Evolutionary conservation across 2,797 vertebrate genomes (phyloP).

Genomic region (Enteromius trimaculatus): DNA sequence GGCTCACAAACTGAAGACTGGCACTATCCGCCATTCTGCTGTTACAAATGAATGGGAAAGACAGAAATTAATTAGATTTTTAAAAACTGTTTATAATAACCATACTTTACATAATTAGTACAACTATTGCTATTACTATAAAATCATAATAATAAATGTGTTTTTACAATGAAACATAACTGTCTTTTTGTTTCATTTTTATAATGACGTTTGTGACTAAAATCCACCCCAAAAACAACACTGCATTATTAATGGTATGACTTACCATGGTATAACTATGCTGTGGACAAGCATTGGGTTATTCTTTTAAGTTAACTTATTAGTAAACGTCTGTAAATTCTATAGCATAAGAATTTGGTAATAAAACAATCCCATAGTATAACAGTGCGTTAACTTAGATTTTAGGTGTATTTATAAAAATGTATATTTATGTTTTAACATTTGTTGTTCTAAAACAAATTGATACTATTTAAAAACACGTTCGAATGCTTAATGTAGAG

Average conservation of each 20-base stretch:
- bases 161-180: not conserved
- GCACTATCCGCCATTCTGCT: conserved; percentile 83
- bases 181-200: not conserved
- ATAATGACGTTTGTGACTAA: not conserved
- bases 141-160: not conserved
- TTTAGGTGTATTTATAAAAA: not conserved
- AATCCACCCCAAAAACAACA: not conserved
- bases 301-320: not conserved
- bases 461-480: not conserved
- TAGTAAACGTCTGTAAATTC: not conserved
- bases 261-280: not conserved
- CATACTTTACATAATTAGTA: not conserved
- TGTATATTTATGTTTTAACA: not conserved
- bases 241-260: not conserved
- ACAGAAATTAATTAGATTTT: not conserved
- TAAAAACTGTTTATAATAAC: not conserved
- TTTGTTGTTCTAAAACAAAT: not conserved
- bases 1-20: conserved; percentile 91
- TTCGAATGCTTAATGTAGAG: not conserved
- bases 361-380: not conserved
- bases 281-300: not conserved
- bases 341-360: not conserved
- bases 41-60: not conserved
- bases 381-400: not conserved
- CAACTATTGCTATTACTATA: not conserved